phyloP scores from a whole-genome alignment of 2,797 vertebrate genomes.

The Phaenicophaeus curvirostris region DNA sequence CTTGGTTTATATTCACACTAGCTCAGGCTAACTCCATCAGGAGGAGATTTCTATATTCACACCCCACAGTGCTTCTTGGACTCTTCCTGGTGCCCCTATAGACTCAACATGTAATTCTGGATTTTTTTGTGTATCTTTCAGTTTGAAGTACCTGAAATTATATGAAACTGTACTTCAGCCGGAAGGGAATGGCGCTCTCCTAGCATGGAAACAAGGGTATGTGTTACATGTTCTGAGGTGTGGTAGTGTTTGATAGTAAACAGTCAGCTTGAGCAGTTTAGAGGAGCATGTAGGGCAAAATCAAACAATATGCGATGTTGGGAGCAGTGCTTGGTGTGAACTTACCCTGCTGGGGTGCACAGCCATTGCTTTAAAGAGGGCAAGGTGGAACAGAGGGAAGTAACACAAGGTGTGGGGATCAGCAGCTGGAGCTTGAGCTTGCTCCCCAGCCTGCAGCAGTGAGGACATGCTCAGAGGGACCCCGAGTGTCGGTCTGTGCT shows the following conservation, averaged over 20 bases:
- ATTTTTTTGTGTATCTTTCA: neutral
- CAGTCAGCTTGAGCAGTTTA: neutral
- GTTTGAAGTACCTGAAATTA: neutral
- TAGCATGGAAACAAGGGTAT: rapidly evolving
- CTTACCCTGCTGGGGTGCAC: neutral
- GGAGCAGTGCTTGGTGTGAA: neutral
- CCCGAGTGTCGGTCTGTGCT: rapidly evolving
- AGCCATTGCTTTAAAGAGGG: neutral
- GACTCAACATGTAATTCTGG: neutral
- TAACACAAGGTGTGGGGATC: neutral
- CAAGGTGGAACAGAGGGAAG: neutral
- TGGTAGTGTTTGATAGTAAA: rapidly evolving
- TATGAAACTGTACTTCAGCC: neutral
- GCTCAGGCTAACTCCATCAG: neutral
- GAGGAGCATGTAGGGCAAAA: rapidly evolving
- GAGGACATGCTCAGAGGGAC: neutral
- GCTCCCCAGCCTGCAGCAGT: neutral
- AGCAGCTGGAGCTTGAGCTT: neutral
- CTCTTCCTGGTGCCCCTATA: neutral
- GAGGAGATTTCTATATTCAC: neutral
- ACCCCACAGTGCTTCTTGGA: neutral
- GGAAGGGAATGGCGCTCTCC: neutral
- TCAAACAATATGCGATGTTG: no score
- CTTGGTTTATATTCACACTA: neutral
- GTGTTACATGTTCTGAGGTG: rapidly evolving